Percentiles rank a stretch among this genome's conserved stretches.
Evolutionary conservation across 2,888 invertebrate genomes (phyloP).

Genomic region (Xanthorhoe spadicearia): DNA sequence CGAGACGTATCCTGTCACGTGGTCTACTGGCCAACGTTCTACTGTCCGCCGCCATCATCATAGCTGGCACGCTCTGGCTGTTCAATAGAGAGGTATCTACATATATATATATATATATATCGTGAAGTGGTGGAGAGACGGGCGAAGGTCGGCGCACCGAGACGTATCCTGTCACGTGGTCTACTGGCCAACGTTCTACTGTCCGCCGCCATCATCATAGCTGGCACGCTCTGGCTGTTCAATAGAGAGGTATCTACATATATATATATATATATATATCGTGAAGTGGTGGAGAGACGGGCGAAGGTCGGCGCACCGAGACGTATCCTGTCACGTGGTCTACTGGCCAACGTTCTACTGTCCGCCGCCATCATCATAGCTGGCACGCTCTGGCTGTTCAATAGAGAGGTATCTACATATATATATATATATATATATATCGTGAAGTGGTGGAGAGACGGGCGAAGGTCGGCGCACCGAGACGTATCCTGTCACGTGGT

Average conservation of each 20-base stretch:
- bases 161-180: slow-evolving; percentile 95
- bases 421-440: no score
- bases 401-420: slow-evolving; percentile 91
- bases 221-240: slow-evolving; percentile 99
- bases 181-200: slow-evolving; percentile 95
- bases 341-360: slow-evolving; percentile 95
- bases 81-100: slow-evolving; percentile 96
- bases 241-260: slow-evolving; percentile 81
- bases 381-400: slow-evolving; percentile 99
- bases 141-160: slow-evolving; percentile 93
- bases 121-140: slow-evolving; percentile 76
- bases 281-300: slow-evolving; percentile 76
- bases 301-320: slow-evolving; percentile 94
- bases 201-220: slow-evolving; percentile 97
- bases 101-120: no score
- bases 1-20: slow-evolving; percentile 93
- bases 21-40: slow-evolving; percentile 95
- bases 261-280: no score
- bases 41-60: slow-evolving; percentile 96
- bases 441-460: slow-evolving; percentile 81
- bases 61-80: slow-evolving; percentile 98
- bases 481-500: slow-evolving; percentile 96
- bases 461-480: slow-evolving; percentile 93
- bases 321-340: slow-evolving; percentile 94
- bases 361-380: slow-evolving; percentile 97